Evolutionary conservation across 2,113 vertebrate genomes (phyloP).

Genomic region (Proterorhinus semilunaris): DNA sequence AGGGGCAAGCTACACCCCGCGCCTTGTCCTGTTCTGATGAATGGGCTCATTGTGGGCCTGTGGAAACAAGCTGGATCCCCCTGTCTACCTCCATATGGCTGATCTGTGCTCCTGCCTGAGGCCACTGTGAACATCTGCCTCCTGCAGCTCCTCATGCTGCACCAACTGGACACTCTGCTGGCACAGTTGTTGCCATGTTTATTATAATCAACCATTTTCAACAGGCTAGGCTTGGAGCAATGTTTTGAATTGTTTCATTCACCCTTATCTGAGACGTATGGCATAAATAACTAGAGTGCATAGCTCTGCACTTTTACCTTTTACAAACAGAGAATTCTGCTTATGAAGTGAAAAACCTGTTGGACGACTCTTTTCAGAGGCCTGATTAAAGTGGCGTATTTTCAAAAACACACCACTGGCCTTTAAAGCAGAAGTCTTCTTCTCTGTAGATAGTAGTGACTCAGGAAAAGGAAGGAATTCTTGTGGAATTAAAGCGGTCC

Average conservation of each 20-base stretch:
- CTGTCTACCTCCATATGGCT: constrained; percentile 77
- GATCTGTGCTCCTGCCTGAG: constrained; percentile 68
- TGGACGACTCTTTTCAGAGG: constrained; percentile 41
- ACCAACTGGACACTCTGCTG: constrained; percentile 44
- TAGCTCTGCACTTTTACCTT: constrained; percentile 62
- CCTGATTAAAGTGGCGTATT: background rate
- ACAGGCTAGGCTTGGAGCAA: constrained; percentile 18
- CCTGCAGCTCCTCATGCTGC: constrained; percentile 47
- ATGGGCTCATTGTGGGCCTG: constrained; percentile 77
- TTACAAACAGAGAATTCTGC: constrained; percentile 45
- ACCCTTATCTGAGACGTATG: constrained; percentile 55
- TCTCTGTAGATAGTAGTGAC: constrained; percentile 39
- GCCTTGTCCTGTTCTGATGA: constrained; percentile 67
- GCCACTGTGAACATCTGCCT: constrained; percentile 76
- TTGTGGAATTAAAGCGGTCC: constrained; percentile 65
- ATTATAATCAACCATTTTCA: background rate
- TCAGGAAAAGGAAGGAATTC: constrained; percentile 57
- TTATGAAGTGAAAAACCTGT: constrained; percentile 54
- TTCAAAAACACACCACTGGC: constrained; percentile 25
- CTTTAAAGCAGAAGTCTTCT: constrained; percentile 63
- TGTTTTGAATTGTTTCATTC: constrained; percentile 6
- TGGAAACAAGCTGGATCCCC: constrained; percentile 71
- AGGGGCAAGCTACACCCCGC: constrained; percentile 64
- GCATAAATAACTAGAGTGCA: constrained; percentile 67
- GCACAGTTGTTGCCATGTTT: background rate